Conservation (phyloP, 1,140 invertebrate species). For the Nylanderia fulva region DNA sequence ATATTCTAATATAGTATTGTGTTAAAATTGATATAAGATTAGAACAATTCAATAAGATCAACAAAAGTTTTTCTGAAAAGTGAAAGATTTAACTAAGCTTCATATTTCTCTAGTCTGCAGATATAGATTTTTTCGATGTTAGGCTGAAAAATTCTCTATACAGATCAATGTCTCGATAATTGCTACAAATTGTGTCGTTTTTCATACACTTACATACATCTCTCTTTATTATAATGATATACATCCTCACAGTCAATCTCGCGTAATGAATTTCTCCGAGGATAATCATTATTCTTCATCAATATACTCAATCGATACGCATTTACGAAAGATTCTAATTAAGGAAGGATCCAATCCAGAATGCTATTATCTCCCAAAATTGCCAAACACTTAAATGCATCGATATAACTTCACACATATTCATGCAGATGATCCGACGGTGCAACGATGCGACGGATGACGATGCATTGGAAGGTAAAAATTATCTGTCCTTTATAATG, state of each 20-base stretch:
- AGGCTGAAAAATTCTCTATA: too few species aligned
- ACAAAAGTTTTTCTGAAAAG: too few species aligned
- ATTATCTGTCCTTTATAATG: conserved; percentile 17
- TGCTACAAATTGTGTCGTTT: too few species aligned
- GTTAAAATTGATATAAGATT: too few species aligned
- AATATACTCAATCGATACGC: conserved; percentile 52
- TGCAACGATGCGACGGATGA: background rate
- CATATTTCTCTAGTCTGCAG: too few species aligned
- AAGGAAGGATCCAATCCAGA: background rate
- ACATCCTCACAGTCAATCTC: background rate
- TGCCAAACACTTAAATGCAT: conserved; percentile 36
- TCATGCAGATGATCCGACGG: background rate
- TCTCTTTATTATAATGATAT: background rate
- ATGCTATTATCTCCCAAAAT: conserved; percentile 55
- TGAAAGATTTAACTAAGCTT: too few species aligned
- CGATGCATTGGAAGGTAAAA: conserved; percentile 38
- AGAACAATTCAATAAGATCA: too few species aligned
- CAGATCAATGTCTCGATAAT: too few species aligned
- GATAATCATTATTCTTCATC: conserved; percentile 47
- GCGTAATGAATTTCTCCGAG: conserved; percentile 34
- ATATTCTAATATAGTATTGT: too few species aligned
- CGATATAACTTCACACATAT: background rate
- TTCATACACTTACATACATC: too few species aligned
- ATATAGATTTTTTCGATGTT: too few species aligned
- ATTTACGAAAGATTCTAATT: conserved; percentile 46